Evolutionary conservation across 2,113 vertebrate genomes (phyloP), one percentile per base, ranked within the genome.

Genomic region (Odocoileus virginianus): DNA sequence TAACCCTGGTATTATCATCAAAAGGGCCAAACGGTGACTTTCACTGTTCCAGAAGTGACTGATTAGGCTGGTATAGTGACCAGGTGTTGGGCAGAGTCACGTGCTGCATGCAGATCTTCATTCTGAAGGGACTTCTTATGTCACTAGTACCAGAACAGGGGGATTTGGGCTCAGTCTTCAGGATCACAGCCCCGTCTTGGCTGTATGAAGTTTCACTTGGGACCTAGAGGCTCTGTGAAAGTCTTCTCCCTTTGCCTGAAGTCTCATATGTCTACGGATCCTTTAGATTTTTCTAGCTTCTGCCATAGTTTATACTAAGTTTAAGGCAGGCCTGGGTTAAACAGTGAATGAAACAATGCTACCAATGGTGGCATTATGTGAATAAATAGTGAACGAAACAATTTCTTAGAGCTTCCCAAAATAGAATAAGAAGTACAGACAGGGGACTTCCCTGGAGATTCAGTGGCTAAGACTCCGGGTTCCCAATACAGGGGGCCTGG

Each of bases 1-100:
- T 96, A 52, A 84, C 36, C 88, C 93, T 86, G 43, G 52, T 43
- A 89, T 86, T 93, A 89, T 83, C 74, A 95, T 88, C 47, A 55
- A 94, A 96, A 78, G 58, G 9, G 13, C 33, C 40, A 94, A 67
- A 58, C 4, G 8, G 60, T 91, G 64, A 95, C 91, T 71, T 91
- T 89, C 54, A 60, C n/a, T 71, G 57, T 90, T 64, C 3, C 45
- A 79, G 67, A 85, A 93, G 40, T 52, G 23, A 67, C 50, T 91
- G n/a, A 47, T 92, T 12, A 74, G 28, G 19, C 19, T 28, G 43
- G 55, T 55, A 13, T 23, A 81, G 60, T 90, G 21, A 92, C 23
- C 9, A 64, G 14, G 25, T 86, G 28, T 93, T 55, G 90, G 36
- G 36, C 23, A 96, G 33, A 74, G 33, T 55, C n/a, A 64, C 40